Conservation (phyloP, 2,888 invertebrate species). For the Sesia bembeciformis region DNA sequence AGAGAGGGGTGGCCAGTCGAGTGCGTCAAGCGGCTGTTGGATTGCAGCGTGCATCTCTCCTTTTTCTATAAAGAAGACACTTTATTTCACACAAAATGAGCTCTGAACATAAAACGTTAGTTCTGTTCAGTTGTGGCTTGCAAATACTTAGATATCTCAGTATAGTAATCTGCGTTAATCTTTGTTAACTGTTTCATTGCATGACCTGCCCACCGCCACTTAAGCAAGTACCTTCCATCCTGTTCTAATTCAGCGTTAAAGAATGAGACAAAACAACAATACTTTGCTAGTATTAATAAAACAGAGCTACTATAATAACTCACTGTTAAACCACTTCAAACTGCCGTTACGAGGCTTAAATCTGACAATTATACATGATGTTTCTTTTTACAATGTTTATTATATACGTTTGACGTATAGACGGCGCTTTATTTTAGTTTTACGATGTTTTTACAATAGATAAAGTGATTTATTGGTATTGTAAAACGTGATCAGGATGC, state of each 20-base stretch:
- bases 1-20: no score
- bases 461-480: not conserved
- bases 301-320: slow-evolving; percentile 32
- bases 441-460: slow-evolving; percentile 48
- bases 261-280: slow-evolving; percentile 5
- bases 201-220: no score
- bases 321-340: slow-evolving; percentile 18
- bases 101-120: not conserved
- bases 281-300: slow-evolving; percentile 26
- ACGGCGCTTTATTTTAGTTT: slow-evolving; percentile 44
- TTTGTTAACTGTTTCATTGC: not conserved
- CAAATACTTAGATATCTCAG: not conserved
- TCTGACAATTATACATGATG: slow-evolving; percentile 49
- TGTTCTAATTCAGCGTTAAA: not conserved
- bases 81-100: no score
- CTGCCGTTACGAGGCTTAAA: slow-evolving; percentile 45
- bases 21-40: no score
- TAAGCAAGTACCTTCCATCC: not conserved
- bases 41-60: no score
- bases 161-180: not conserved
- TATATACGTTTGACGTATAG: slow-evolving; percentile 39
- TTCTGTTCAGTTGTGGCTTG: not conserved
- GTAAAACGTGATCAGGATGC: not conserved
- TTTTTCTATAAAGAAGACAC: no score
- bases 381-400: slow-evolving; percentile 51